Evolutionary conservation across 2,888 invertebrate species (phyloP).

Genomic region (Sepiola atlantica): DNA sequence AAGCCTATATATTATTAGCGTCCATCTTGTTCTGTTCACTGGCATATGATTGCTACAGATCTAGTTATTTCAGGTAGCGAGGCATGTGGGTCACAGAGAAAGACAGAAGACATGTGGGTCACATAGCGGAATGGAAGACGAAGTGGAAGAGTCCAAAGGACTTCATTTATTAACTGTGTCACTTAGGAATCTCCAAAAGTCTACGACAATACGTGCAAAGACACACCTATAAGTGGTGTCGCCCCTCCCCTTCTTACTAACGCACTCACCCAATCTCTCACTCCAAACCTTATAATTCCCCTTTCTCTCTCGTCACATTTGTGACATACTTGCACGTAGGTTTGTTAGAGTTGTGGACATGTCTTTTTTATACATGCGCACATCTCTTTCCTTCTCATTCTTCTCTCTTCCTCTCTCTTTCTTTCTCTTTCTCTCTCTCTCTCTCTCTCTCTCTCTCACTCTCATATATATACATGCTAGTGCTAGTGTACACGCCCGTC

Average conservation of each 20-base stretch:
- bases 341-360: too few species aligned
- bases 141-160: neutral
- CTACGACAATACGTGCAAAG: neutral
- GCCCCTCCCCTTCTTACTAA: neutral
- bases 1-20: neutral
- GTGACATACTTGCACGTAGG: too few species aligned
- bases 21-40: neutral
- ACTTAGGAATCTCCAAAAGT: constrained; percentile 1
- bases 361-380: too few species aligned
- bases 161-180: constrained; percentile 4
- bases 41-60: constrained; percentile 8
- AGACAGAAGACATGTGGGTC: too few species aligned
- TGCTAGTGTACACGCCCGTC: too few species aligned
- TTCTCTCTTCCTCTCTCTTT: too few species aligned
- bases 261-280: neutral
- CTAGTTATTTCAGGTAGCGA: neutral
- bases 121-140: neutral
- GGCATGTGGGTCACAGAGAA: neutral
- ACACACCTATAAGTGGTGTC: neutral
- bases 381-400: too few species aligned
- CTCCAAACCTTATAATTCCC: too few species aligned
- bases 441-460: neutral
- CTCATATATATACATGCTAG: too few species aligned
- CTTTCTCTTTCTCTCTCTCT: neutral
- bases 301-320: too few species aligned